Evolutionary conservation across 2,888 invertebrate genomes (phyloP), one percentile per base, ranked within the genome.

Genomic region (Cephus spinipes): DNA sequence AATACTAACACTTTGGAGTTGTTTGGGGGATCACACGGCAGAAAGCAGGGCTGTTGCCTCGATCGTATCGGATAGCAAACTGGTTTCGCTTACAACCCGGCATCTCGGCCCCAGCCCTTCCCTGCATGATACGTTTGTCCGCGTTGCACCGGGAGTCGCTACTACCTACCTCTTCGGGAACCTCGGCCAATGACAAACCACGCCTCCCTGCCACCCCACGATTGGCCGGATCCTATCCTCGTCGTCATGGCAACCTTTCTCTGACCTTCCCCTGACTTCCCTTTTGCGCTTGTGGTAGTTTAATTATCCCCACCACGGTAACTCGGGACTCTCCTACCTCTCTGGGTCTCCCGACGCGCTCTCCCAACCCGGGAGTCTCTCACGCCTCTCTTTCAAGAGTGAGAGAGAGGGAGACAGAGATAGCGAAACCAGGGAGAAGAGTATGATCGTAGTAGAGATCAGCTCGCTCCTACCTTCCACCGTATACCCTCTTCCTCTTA

Each of bases 151-250:
- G 87, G 86, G 89, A 86, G 85, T 82, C 83, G 83, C 80, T 71
- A 33, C 83, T 83, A 79, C 81, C 85, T 83, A 82, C 83, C 86
- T 84, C 86, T 68, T 35, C 35, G 68, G 23, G n/a, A 33, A 76
- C 81, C 80, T 80, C 80, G 82, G 86, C 89, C 88, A 88, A 89
- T 88, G 88, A 83, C 83, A 87, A 75, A 85, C 89, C 92, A 92
- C 89, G 93, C 93, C 89, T 91, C 91, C 84, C 87, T 90, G 86
- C 91, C 89, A 82, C 89, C 90, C 88, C 92, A 90, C 90, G 93
- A 93, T 89, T 93, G 92, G 89, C 93, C 93, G 89, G 93, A 93
- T 92, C 92, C 92, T 87, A 93, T 92, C 85, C 92, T 92, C 85
- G 93, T 92, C 86, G 92, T 93, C 92, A 93, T 93, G 86, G 89